Percentiles rank a stretch among this genome's conserved stretches.
Evolutionary conservation across 2,888 invertebrate genomes (phyloP).

Genomic region (Euphydryas editha): DNA sequence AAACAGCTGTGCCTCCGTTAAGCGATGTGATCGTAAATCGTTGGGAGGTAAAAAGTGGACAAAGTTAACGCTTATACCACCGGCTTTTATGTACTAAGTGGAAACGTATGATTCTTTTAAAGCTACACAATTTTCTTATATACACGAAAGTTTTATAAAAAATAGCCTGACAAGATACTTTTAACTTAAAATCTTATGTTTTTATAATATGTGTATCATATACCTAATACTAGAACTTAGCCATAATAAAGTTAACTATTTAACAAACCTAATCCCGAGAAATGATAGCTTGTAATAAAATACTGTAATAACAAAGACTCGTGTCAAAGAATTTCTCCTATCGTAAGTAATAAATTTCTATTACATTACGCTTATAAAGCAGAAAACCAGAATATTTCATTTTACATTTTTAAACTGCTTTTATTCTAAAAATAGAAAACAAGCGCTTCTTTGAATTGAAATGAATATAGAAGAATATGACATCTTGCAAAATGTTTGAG

Average conservation of each 20-base stretch:
- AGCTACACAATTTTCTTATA: background rate
- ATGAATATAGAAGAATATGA: background rate
- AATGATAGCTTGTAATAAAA: too few species aligned
- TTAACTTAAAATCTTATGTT: background rate
- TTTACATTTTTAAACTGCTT: background rate
- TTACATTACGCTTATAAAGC: background rate
- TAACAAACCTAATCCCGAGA: too few species aligned
- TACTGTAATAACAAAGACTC: too few species aligned
- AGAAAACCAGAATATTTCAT: background rate
- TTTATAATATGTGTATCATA: background rate
- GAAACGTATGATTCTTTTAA: slow-evolving; percentile 6
- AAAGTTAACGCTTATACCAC: slow-evolving; percentile 19
- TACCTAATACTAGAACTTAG: background rate
- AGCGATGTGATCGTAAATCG: slow-evolving; percentile 32
- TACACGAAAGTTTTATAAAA: slow-evolving; percentile 3
- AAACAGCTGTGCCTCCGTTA: slow-evolving; percentile 51
- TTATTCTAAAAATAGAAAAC: background rate
- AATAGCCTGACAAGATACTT: background rate
- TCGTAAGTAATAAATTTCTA: too few species aligned
- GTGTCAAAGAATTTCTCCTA: too few species aligned
- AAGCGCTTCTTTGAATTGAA: too few species aligned
- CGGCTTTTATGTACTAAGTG: slow-evolving; percentile 19
- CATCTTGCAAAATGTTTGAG: background rate
- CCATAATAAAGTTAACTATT: too few species aligned
- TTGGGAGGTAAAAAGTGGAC: slow-evolving; percentile 19